A percentile compares a stretch with the other conserved stretches of the same genome.
These are phyloP conservation scores for Falco novaeseelandiae DNA, from an alignment of 2,797 vertebrate species.

Conservation along the genomic window DNA sequence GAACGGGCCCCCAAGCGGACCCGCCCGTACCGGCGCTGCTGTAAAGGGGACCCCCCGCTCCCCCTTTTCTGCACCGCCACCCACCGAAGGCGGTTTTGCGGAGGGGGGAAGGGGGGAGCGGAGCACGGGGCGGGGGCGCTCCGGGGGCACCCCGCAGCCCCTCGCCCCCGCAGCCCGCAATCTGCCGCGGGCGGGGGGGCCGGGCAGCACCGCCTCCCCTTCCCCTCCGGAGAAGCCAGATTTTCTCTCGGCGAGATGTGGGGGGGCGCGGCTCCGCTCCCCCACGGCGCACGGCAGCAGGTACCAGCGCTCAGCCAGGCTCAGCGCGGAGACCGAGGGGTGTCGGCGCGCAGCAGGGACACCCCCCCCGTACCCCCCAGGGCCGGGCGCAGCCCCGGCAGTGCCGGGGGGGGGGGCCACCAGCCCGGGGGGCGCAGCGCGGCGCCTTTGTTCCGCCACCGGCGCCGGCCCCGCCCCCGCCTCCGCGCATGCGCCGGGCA, in stretches of 20 bases:
- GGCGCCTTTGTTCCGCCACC: constrained; percentile 28
- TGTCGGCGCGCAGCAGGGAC: neutral
- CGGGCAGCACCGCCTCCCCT: neutral
- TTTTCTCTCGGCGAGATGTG: neutral
- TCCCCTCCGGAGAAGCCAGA: neutral
- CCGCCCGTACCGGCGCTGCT: neutral
- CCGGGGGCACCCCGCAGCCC: neutral
- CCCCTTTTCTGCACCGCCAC: neutral
- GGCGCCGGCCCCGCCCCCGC: neutral
- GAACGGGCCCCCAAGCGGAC: neutral
- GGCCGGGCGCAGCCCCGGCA: neutral
- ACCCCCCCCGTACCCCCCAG: neutral
- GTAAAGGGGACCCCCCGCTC: neutral
- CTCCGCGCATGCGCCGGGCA: constrained; percentile 28
- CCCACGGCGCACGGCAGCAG: neutral
- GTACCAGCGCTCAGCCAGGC: neutral
- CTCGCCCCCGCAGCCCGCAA: neutral
- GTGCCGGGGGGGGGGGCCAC: no score
- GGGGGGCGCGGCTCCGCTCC: neutral
- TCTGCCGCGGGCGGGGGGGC: neutral
- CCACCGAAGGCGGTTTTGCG: neutral
- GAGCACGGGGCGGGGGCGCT: neutral
- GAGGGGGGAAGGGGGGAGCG: no score
- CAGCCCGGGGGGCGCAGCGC: neutral
- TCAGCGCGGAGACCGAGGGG: neutral